Evolutionary conservation across 2,113 vertebrate genomes (phyloP), one percentile per base, ranked within the genome.

Genomic region (Mugil cephalus): DNA sequence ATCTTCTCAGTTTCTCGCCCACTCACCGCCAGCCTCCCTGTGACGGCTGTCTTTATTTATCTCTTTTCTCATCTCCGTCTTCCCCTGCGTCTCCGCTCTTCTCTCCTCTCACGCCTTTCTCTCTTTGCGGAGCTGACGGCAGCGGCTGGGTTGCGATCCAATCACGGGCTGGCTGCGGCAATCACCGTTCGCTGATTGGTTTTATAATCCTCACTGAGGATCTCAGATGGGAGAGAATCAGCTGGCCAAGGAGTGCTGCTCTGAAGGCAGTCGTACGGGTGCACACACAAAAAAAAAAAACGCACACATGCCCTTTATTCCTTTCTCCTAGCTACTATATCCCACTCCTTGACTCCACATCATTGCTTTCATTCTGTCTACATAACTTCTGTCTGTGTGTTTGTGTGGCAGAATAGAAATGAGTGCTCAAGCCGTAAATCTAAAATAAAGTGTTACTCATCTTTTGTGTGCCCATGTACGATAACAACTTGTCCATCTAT

Each of bases 151-250:
- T 78, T 87, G 80, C 79, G 82, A 92, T 90, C 89, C 89, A 93
- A 89, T 91, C 90, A 90, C 81, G 68, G 77, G 42, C 85, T 61
- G 74, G 83, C 88, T 83, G 87, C 83, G 80, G 90, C 90, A 93
- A 92, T 93, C 90, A 93, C 86, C 62, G 72, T 70, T 77, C 71
- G 85, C 87, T 89, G 92, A 93, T 93, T 92, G 90, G 90, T 89
- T 93, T 91, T 92, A 88, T 92, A 93, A 93, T 93, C 90, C 92
- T 86, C 82, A 65, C 85, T 89, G 88, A 89, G 80, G 87, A 90
- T 90, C 87, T 93, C 85, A 88, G 90, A 92, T 87, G 87, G 86
- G 66, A 78, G 72, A 78, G 79, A 83, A 91, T 90, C 88, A 90
- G 81, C 59, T 77, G 79, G 81, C 64, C 79, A 65, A 82, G 82